A percentile compares a stretch with the other conserved stretches of the same genome.
phyloP scores from a whole-genome alignment of 2,113 vertebrate genomes.

The Charadrius vociferus region DNA sequence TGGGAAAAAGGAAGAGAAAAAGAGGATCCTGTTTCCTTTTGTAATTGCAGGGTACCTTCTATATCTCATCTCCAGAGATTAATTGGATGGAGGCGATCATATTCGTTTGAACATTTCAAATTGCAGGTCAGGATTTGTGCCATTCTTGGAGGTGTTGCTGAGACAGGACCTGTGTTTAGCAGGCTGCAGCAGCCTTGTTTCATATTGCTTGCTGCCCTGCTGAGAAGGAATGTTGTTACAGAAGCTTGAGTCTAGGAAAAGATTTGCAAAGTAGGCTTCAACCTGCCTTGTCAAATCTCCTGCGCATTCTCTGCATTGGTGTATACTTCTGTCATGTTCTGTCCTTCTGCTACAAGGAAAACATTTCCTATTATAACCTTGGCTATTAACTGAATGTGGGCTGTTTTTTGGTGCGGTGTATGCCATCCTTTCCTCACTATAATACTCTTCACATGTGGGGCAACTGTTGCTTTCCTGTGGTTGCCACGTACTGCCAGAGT shows the following conservation, averaged over 20 bases:
- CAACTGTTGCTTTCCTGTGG: not conserved
- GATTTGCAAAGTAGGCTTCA: not conserved
- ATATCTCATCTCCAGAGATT: not conserved
- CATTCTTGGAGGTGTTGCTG: not conserved
- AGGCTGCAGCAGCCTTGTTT: not conserved
- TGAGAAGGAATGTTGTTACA: not conserved
- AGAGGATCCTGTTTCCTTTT: not conserved
- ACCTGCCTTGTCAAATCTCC: not conserved
- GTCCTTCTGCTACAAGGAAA: not conserved
- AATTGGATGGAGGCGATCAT: not conserved
- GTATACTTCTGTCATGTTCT: not conserved
- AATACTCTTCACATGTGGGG: not conserved
- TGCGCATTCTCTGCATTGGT: not conserved
- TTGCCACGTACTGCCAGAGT: not conserved
- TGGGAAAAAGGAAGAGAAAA: not conserved
- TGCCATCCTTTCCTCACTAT: accelerated
- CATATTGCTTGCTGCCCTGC: not conserved
- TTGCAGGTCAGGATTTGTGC: not conserved
- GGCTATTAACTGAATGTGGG: not conserved
- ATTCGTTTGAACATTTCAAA: not conserved
- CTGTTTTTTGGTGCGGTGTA: not conserved
- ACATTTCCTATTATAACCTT: not conserved
- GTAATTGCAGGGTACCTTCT: not conserved
- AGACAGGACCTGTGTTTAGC: not conserved
- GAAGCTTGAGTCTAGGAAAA: not conserved